Evolutionary conservation across 2,888 invertebrate species (phyloP).

Genomic region (Agrotis ipsilon): DNA sequence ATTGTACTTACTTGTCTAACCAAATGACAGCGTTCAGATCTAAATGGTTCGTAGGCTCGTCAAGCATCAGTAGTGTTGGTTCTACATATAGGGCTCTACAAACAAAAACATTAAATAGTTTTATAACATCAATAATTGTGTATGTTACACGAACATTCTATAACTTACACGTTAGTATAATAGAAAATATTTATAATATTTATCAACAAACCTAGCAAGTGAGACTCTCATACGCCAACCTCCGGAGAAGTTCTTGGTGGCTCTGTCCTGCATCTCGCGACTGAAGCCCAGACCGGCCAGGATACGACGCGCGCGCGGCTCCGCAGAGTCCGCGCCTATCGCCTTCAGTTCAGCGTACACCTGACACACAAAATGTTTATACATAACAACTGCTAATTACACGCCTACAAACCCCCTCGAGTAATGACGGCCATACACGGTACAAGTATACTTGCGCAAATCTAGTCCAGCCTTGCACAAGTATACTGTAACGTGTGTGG

Average conservation of each 20-base stretch:
- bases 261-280: slow-evolving; percentile 96
- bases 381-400: background rate
- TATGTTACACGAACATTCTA: too few relatives aligned
- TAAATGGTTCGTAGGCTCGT: slow-evolving; percentile 99
- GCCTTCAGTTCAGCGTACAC: slow-evolving; percentile 98
- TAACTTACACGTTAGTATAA: too few relatives aligned
- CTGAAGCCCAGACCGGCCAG: slow-evolving; percentile 99
- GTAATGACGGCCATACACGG: too few relatives aligned
- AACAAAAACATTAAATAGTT: slow-evolving; percentile 21
- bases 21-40: slow-evolving; percentile 99
- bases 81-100: slow-evolving; percentile 98
- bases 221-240: slow-evolving; percentile 99
- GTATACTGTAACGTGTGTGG: too few relatives aligned
- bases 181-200: too few relatives aligned
- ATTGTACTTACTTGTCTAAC: slow-evolving; percentile 97
- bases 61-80: slow-evolving; percentile 98
- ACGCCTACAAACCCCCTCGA: background rate
- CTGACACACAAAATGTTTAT: slow-evolving; percentile 81
- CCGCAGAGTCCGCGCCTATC: slow-evolving; percentile 99
- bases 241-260: slow-evolving; percentile 97
- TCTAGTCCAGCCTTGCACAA: too few relatives aligned
- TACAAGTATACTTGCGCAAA: too few relatives aligned
- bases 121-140: too few relatives aligned
- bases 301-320: slow-evolving; percentile 98
- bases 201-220: slow-evolving; percentile 92